Evolutionary conservation across 2,888 invertebrate genomes (phyloP).

Genomic region (Drosophila demipolita): DNA sequence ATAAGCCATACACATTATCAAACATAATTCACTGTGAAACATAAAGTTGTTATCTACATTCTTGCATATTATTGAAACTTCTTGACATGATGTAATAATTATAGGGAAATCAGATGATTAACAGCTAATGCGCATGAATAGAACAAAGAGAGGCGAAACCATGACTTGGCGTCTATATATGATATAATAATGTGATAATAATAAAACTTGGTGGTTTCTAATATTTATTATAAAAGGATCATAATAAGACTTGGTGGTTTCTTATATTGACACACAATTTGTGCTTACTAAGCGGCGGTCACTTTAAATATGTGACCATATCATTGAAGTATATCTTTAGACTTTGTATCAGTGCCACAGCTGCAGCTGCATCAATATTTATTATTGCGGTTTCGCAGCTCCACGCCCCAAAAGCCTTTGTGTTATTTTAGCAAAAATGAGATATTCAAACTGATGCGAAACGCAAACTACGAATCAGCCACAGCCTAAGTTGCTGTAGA

Average conservation of each 20-base stretch:
- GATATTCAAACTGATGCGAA: conserved; percentile 58
- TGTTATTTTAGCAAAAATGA: conserved; percentile 60
- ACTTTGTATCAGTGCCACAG: conserved; percentile 13
- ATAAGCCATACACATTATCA: conserved; percentile 9
- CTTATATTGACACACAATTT: conserved; percentile 21
- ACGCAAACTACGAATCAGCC: conserved; percentile 45
- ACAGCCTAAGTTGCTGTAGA: conserved; percentile 20
- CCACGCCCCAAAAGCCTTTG: conserved; percentile 52
- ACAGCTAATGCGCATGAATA: neutral
- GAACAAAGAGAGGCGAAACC: conserved; percentile 14
- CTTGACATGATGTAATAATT: neutral
- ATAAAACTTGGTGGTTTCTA: neutral
- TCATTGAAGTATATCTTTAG: conserved; percentile 46
- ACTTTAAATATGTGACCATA: conserved; percentile 32
- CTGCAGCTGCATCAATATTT: conserved; percentile 51
- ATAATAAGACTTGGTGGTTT: neutral
- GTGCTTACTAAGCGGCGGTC: conserved; percentile 41
- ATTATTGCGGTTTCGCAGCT: conserved; percentile 23
- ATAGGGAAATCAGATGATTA: conserved; percentile 3
- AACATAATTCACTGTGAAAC: neutral
- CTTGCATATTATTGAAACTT: neutral
- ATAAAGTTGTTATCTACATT: neutral
- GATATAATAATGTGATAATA: neutral
- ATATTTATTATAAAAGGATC: neutral
- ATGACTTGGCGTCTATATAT: conserved; percentile 6